Conservation (phyloP, 2,797 vertebrate species). For the Anniella stebbinsi region DNA sequence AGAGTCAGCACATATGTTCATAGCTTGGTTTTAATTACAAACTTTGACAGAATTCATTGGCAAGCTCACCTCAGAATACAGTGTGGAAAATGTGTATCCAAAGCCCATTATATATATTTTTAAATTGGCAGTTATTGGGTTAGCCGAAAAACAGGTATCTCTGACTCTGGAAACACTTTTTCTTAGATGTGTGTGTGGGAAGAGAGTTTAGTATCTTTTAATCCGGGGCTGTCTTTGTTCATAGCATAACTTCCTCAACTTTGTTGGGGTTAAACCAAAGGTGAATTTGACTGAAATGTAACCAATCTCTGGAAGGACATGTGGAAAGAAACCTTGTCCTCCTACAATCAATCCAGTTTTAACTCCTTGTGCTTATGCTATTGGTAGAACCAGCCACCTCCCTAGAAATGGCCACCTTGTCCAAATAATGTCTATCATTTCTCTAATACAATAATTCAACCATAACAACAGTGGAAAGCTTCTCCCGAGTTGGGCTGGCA, state of each 20-base stretch:
- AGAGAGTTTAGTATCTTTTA: slow-evolving; percentile 1
- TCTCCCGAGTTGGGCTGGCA: slow-evolving; percentile 50
- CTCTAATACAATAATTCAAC: slow-evolving; percentile 58
- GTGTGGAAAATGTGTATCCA: not conserved
- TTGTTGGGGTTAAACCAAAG: not conserved
- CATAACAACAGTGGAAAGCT: slow-evolving; percentile 44
- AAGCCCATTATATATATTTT: not conserved
- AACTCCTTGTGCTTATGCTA: slow-evolving; percentile 20
- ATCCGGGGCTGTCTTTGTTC: not conserved
- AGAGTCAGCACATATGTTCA: not conserved
- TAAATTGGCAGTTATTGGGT: not conserved
- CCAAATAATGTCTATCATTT: slow-evolving; percentile 56
- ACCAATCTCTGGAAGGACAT: not conserved
- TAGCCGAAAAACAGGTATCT: not conserved
- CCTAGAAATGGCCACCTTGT: slow-evolving; percentile 47
- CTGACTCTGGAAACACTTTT: not conserved
- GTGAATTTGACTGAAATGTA: not conserved
- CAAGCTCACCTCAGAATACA: not conserved
- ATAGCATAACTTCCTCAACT: not conserved
- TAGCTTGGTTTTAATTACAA: not conserved
- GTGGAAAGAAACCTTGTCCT: slow-evolving; percentile 12
- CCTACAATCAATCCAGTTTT: slow-evolving; percentile 7
- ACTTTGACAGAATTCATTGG: not conserved
- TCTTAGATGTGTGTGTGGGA: not conserved
- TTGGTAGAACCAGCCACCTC: slow-evolving; percentile 20